Percentiles rank a stretch among this genome's conserved stretches.
phyloP scores from a whole-genome alignment of 2,113 vertebrate genomes.

The Mastomys natalensis region DNA sequence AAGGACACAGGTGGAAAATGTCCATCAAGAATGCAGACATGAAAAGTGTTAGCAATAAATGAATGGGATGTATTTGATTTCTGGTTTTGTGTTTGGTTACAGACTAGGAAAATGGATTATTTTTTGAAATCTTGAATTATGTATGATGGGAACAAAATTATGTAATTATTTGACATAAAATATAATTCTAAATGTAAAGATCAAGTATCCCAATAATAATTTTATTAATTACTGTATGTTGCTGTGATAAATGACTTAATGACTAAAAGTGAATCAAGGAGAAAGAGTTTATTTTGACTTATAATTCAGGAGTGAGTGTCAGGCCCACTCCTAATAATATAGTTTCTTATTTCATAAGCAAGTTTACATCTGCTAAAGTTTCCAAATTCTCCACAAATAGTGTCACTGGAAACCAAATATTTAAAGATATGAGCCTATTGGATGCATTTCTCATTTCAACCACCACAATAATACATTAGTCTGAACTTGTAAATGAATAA shows the following conservation, averaged over 20 bases:
- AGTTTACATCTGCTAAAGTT: fast-evolving
- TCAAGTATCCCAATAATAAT: not conserved
- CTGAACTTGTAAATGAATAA: not conserved
- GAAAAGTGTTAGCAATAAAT: not conserved
- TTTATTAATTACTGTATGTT: not conserved
- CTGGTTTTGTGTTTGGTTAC: not conserved
- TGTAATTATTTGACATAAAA: not conserved
- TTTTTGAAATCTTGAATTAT: not conserved
- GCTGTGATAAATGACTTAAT: not conserved
- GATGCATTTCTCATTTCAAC: not conserved
- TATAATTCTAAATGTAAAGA: not conserved
- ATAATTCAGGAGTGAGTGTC: not conserved
- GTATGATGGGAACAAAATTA: not conserved
- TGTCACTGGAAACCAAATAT: not conserved
- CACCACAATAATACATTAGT: not conserved
- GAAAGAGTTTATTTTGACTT: not conserved
- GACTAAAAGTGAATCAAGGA: not conserved
- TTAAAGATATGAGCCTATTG: not conserved
- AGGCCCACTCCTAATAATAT: too few species aligned
- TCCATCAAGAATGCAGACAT: not conserved
- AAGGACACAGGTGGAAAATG: not conserved
- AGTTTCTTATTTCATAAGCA: not conserved
- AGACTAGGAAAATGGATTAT: not conserved
- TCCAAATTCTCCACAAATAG: not conserved
- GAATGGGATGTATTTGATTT: not conserved